Evolutionary conservation across 2,113 vertebrate genomes (phyloP), one percentile per base, ranked within the genome.

Genomic region (Megaceryle torquata): DNA sequence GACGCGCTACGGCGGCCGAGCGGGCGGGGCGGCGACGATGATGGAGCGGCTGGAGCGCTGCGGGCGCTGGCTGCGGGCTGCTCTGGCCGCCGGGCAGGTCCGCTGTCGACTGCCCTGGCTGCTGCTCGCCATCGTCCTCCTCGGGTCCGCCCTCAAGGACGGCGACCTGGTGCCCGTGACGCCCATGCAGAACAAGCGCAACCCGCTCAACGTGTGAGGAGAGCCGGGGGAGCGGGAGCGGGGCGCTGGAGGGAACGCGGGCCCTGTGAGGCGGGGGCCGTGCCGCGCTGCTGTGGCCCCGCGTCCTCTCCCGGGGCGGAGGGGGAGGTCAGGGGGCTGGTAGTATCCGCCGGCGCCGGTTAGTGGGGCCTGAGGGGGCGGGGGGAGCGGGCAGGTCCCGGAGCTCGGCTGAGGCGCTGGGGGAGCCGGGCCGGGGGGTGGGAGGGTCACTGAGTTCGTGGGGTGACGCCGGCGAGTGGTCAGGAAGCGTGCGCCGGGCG

Each of bases 181-280:
- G 50, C 97, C 98, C 68, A 96, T 98, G 86, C 92, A 98, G 98
- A 97, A 98, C 98, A 99, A 98, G 93, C 98, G 94, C 94, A 99
- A 99, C 95, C 51, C 97, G 88, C 81, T 99, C 51, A 99, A 99
- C 77, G 81, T 99, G 99, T 99, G 97, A 99, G 99, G 28, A 67
- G 76, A 9, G 10, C 15, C 24, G 75, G 70, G 70, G 51, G 10
- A 31, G 54, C 57, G 57, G 59, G 67, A 48, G 8, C 59, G 50
- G 44, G 24, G 5, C 24, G 15, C 16, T 57, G 37, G 46, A 24
- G 35, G 56, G 24, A 5, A 5, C 29, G 53, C n/a, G 19, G n/a
- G 48, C 13, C 19, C 20, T 35, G 20, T 6, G 57, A 9, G 8
- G 26, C 16, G 37, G 48, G 29, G 15, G n/a, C 35, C 10, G 48